Evolutionary conservation across 2,888 invertebrate genomes (phyloP).

Genomic region (Oeneis ivallda): DNA sequence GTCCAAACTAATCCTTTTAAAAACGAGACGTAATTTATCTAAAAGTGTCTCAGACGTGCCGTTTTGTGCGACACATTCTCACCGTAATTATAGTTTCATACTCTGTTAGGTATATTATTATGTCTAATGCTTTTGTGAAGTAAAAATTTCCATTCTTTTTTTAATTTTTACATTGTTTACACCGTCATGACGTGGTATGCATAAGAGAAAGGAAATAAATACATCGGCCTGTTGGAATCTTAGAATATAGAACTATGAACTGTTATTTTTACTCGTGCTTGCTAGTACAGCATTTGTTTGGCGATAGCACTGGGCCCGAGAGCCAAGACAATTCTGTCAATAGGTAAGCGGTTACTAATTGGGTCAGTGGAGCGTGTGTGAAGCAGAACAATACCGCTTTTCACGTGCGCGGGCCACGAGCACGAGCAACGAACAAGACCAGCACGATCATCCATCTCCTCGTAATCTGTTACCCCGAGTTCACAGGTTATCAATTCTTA

Average conservation of each 20-base stretch:
- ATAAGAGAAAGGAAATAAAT: background rate
- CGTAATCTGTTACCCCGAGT: conserved; percentile 14
- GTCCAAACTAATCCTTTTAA: background rate
- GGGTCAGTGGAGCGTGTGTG: conserved; percentile 74
- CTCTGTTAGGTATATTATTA: background rate
- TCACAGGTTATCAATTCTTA: conserved; percentile 2
- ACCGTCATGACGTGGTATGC: background rate
- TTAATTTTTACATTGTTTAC: background rate
- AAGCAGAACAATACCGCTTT: conserved; percentile 62
- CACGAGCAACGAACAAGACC: background rate
- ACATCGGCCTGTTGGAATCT: background rate
- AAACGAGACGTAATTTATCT: conserved; percentile 1
- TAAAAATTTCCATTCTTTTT: background rate
- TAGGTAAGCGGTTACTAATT: conserved; percentile 67
- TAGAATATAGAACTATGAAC: background rate
- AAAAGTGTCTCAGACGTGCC: background rate
- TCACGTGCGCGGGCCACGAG: conserved; percentile 51
- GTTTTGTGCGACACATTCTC: background rate
- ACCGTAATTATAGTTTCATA: conserved; percentile 9
- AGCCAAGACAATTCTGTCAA: conserved; percentile 78
- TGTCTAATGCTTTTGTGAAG: background rate
- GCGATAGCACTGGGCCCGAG: conserved; percentile 56
- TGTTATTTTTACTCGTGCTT: conserved; percentile 33
- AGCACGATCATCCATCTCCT: background rate
- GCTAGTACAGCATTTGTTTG: conserved; percentile 51